Percentiles rank a stretch among this genome's conserved stretches.
Evolutionary conservation across 2,797 vertebrate species (phyloP).

Genomic region (Lycodopsis pacificus): DNA sequence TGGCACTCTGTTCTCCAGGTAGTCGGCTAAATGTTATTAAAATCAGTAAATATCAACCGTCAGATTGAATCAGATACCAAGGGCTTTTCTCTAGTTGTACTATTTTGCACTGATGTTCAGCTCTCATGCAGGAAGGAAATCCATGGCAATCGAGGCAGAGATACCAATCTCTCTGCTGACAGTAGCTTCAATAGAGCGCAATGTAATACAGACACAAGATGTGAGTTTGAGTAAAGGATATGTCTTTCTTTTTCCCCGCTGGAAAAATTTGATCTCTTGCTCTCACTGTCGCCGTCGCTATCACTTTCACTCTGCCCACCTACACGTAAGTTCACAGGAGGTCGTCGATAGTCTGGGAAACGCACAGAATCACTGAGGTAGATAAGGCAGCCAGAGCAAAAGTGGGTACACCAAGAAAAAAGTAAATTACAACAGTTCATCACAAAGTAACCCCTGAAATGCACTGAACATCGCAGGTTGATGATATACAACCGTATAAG

Average conservation of each 20-base stretch:
- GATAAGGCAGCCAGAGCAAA: constrained; percentile 23
- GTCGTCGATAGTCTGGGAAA: constrained; percentile 27
- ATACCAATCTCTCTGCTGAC: constrained; percentile 46
- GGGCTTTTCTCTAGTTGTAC: not conserved
- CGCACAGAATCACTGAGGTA: constrained; percentile 41
- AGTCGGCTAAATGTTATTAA: not conserved
- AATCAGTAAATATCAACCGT: not conserved
- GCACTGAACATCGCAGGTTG: constrained; percentile 26
- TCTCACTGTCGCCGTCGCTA: constrained; percentile 35
- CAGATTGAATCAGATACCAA: constrained; percentile 21
- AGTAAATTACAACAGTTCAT: constrained; percentile 32
- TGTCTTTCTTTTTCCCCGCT: constrained; percentile 34
- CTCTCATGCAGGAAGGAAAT: constrained; percentile 35
- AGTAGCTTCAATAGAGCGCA: constrained; percentile 34
- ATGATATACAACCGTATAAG: constrained; percentile 19
- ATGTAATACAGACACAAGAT: constrained; percentile 44
- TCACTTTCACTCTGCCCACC: constrained; percentile 39
- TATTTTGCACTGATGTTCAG: constrained; percentile 13
- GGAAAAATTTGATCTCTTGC: constrained; percentile 57
- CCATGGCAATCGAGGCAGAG: constrained; percentile 14
- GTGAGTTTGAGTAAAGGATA: constrained; percentile 48
- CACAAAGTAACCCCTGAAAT: constrained; percentile 35
- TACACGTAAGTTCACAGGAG: constrained; percentile 49
- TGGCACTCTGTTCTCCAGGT: not conserved
- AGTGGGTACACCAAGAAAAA: not conserved